phyloP scores from a whole-genome alignment of 2,888 invertebrate species.

The Dynastes maya region DNA sequence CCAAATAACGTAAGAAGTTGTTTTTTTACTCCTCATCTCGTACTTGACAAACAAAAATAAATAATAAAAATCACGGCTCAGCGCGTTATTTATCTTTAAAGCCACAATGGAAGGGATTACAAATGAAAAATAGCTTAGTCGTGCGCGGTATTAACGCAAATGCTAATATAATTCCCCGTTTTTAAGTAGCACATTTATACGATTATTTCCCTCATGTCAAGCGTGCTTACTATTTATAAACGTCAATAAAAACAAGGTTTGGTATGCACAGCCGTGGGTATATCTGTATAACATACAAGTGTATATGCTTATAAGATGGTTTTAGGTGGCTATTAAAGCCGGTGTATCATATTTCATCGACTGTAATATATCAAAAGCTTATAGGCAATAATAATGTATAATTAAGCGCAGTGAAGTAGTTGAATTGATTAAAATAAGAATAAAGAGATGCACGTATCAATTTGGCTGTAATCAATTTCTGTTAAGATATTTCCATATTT shows the following conservation, averaged over 20 bases:
- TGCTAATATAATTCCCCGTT: conserved; percentile 34
- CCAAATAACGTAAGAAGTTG: conserved; percentile 13
- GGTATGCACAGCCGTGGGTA: conserved; percentile 22
- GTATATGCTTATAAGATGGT: conserved; percentile 10
- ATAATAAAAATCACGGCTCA: conserved; percentile 31
- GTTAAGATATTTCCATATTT: conserved; percentile 25
- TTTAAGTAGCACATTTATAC: conserved; percentile 25
- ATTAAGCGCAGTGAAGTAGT: conserved; percentile 45
- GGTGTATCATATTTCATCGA: conserved; percentile 34
- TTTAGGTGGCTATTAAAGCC: conserved; percentile 23
- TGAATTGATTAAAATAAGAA: conserved; percentile 43
- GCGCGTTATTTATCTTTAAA: conserved; percentile 47
- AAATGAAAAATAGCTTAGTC: conserved; percentile 46
- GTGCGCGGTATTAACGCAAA: conserved; percentile 44
- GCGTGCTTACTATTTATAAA: conserved; percentile 22
- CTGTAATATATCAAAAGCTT: conserved; percentile 33
- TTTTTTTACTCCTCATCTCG: conserved; percentile 11
- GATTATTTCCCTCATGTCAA: conserved; percentile 27
- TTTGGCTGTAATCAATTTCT: conserved; percentile 40
- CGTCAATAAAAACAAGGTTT: conserved; percentile 36
- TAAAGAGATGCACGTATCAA: conserved; percentile 24
- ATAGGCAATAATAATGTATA: conserved; percentile 41
- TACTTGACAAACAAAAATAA: conserved; percentile 38
- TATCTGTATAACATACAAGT: not conserved
- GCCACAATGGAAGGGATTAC: conserved; percentile 46